Percentiles rank a stretch among this genome's conserved stretches.
Conservation (phyloP, 37 sponge, comb jelly and placozoan genomes). For the Chondrosia reniformis region DNA sequence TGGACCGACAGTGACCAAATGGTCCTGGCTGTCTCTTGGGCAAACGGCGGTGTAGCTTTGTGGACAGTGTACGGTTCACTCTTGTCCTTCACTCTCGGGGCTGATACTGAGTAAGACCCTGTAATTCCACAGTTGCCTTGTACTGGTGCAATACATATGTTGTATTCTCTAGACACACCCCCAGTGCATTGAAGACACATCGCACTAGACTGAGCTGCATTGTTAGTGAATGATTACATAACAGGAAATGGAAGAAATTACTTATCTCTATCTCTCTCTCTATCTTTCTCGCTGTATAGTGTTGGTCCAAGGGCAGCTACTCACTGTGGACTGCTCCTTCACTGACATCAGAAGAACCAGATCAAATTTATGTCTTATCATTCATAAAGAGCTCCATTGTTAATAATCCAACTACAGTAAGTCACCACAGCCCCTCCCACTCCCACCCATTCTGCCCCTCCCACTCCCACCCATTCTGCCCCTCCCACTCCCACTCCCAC, state of each 20-base stretch:
- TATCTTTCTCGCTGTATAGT: constrained; percentile 19
- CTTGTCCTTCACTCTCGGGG: constrained; percentile 66
- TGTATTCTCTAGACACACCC: too few relatives aligned
- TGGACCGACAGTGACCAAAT: constrained; percentile 64
- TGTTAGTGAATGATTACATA: too few relatives aligned
- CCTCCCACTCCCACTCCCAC: too few relatives aligned
- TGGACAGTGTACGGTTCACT: constrained; percentile 85
- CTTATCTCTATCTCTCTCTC: not conserved
- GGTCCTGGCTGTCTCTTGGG: constrained; percentile 78
- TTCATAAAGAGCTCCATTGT: constrained; percentile 73
- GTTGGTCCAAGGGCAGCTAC: constrained; percentile 69
- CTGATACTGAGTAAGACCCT: constrained; percentile 57
- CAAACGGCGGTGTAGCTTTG: constrained; percentile 63
- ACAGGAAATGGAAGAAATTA: too few relatives aligned
- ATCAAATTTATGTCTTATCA: constrained; percentile 31
- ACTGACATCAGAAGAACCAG: not conserved
- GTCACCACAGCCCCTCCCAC: not conserved
- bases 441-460: not conserved
- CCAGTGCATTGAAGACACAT: too few relatives aligned
- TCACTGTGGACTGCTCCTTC: constrained; percentile 65
- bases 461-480: too few relatives aligned
- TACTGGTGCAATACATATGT: not conserved
- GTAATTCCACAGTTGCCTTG: too few relatives aligned
- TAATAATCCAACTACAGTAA: constrained; percentile 68
- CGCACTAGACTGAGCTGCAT: too few relatives aligned